Evolutionary conservation across 92 coral and sea anemone species (phyloP).

Genomic region (Metridium senile): DNA sequence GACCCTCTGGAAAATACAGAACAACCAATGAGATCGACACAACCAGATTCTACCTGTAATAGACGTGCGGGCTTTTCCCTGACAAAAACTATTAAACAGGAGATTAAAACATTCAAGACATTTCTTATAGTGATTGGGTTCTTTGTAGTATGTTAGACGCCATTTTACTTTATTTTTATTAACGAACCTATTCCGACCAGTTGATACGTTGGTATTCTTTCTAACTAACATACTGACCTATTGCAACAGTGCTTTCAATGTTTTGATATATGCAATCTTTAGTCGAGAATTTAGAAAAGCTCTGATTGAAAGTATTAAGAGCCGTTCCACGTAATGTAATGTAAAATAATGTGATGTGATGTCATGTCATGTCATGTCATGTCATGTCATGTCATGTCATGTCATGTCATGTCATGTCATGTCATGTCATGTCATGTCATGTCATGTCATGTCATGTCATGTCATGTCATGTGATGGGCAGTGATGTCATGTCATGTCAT

Average conservation of each 20-base stretch:
- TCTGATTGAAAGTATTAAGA: conserved; percentile 13
- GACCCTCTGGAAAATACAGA: neutral
- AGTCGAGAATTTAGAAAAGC: conserved; percentile 38
- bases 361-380: no score
- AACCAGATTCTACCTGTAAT: neutral
- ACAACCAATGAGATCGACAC: neutral
- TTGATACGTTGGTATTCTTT: neutral
- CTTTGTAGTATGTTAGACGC: conserved; percentile 34
- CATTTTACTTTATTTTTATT: conserved; percentile 28
- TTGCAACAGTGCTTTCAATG: conserved; percentile 36
- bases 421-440: no score
- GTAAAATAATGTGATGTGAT: no score
- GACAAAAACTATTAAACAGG: conserved; percentile 33
- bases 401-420: no score
- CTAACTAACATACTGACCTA: conserved; percentile 23
- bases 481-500: no score
- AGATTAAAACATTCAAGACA: conserved; percentile 37
- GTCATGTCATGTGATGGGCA: no score
- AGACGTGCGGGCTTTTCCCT: neutral
- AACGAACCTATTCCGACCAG: conserved; percentile 3
- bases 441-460: no score
- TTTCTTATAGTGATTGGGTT: conserved; percentile 29
- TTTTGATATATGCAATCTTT: conserved; percentile 32
- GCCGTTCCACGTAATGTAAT: no score
- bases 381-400: no score